phyloP scores from a whole-genome alignment of 2,888 invertebrate genomes.

The Antheraea assamensis region DNA sequence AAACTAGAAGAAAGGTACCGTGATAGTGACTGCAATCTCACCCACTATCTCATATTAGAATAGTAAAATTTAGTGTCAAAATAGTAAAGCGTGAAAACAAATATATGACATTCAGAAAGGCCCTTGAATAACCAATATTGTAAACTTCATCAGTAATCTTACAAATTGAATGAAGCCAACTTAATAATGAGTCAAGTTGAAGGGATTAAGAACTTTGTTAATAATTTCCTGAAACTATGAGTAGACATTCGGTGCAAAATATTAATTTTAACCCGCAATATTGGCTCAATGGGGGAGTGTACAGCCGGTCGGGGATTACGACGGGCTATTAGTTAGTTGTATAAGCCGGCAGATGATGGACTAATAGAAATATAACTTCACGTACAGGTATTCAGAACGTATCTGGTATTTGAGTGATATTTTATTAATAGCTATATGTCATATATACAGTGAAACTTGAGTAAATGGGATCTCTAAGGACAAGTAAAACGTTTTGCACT shows the following conservation, averaged over 20 bases:
- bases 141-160: slow-evolving; percentile 9
- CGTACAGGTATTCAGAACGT: not conserved
- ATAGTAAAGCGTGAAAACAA: not conserved
- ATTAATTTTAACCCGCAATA: slow-evolving; percentile 37
- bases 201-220: slow-evolving; percentile 42
- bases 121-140: not conserved
- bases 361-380: not conserved
- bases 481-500: not conserved
- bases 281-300: slow-evolving; percentile 32
- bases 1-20: no score
- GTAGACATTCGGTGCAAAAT: slow-evolving; percentile 32
- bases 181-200: slow-evolving; percentile 23
- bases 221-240: slow-evolving; percentile 40
- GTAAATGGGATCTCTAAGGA: not conserved
- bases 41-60: not conserved
- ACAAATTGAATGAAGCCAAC: slow-evolving; percentile 13
- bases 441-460: not conserved
- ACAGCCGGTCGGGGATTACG: slow-evolving; percentile 26
- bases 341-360: slow-evolving; percentile 35
- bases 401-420: not conserved
- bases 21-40: no score
- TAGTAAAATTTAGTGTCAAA: not conserved
- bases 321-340: slow-evolving; percentile 39
- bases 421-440: not conserved
- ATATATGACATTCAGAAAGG: not conserved